Conservation (phyloP, 2,113 vertebrate genomes). For the Stigmatopora nigra region DNA sequence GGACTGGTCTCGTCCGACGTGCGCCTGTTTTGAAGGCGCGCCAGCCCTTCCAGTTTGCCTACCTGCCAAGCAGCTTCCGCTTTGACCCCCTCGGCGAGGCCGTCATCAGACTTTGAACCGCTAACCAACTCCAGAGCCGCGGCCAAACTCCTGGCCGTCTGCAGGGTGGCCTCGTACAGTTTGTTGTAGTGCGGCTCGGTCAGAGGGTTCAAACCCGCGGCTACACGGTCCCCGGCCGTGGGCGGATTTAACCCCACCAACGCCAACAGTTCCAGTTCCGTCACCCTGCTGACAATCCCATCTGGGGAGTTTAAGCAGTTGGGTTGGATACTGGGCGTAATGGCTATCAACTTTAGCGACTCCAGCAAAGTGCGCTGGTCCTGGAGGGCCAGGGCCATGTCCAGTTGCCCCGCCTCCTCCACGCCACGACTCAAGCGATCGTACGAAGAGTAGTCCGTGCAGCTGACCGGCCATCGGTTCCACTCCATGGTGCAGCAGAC, state of each 20-base stretch:
- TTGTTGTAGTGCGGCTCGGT: slow-evolving; percentile 83
- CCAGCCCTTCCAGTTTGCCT: slow-evolving; percentile 2
- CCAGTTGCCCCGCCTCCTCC: slow-evolving; percentile 89
- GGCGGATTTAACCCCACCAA: slow-evolving; percentile 7
- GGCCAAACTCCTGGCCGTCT: slow-evolving; percentile 87
- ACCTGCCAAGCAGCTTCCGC: slow-evolving; percentile 10
- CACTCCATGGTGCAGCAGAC: slow-evolving; percentile 99
- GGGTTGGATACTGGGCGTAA: slow-evolving; percentile 77
- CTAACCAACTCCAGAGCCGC: slow-evolving; percentile 87
- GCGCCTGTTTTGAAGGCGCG: slow-evolving; percentile 25
- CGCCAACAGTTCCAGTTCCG: slow-evolving; percentile 4
- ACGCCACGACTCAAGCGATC: slow-evolving; percentile 88
- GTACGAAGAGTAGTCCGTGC: slow-evolving; percentile 87
- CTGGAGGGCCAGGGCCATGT: slow-evolving; percentile 94
- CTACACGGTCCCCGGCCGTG: slow-evolving; percentile 69
- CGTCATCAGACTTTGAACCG: slow-evolving; percentile 56
- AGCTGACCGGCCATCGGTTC: slow-evolving; percentile 95
- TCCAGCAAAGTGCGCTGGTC: slow-evolving; percentile 91
- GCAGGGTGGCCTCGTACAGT: slow-evolving; percentile 89
- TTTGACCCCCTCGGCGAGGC: slow-evolving; percentile 6
- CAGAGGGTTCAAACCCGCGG: slow-evolving; percentile 78
- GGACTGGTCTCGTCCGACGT: neutral
- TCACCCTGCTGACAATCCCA: slow-evolving; percentile 14
- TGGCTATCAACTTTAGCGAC: slow-evolving; percentile 88
- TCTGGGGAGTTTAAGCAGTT: slow-evolving; percentile 49